Evolutionary conservation across 1,140 invertebrate genomes (phyloP), one percentile per base, ranked within the genome.

Genomic region (Alviniconcha marisindica): DNA sequence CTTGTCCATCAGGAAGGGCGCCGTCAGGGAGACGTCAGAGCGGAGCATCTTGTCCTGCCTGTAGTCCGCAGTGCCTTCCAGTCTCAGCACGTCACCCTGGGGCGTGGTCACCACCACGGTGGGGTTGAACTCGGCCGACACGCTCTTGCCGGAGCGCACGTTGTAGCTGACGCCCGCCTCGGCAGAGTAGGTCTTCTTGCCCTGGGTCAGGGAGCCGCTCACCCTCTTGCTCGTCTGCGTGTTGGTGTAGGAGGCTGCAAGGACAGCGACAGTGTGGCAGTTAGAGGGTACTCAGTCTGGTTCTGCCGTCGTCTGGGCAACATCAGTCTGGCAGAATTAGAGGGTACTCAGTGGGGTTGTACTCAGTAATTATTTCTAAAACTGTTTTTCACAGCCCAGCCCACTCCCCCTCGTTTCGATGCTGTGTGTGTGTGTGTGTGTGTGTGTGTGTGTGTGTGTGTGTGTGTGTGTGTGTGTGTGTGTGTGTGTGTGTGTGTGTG

Each of bases 201-300:
- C 82, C 4, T 87, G 36, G 31, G n/a, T 86, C 21, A 90, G 66
- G 31, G 74, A 85, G 0, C 74, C 63, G 18, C 56, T 82, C 2
- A 86, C 48, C 36, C 88, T 82, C 66, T 87, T 86, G 54, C 77
- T 54, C 21, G 66, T 83, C 42, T 87, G 71, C 21, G 81, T 87
- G 84, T 90, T 87, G 14, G 84, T 82, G 40, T 87, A 73, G 40
- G 84, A 74, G 48, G 78, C 88, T 88, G 54, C 36, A 77, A 77
- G 78, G 73, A 24, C 44, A 33, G 44, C 44, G 44, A 48, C 7
- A 18, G 44, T 10, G 44, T 84, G n/a, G n/a, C n/a, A n/a, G n/a
- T n/a, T n/a, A n/a, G n/a, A n/a, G n/a, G n/a, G n/a, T n/a, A n/a
- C n/a, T n/a, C n/a, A n/a, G n/a, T n/a, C n/a, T n/a, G n/a, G n/a